These are phyloP conservation scores for Ennomos fuscantarius DNA, from an alignment of 2,888 invertebrate species.

Conservation along the genomic window DNA sequence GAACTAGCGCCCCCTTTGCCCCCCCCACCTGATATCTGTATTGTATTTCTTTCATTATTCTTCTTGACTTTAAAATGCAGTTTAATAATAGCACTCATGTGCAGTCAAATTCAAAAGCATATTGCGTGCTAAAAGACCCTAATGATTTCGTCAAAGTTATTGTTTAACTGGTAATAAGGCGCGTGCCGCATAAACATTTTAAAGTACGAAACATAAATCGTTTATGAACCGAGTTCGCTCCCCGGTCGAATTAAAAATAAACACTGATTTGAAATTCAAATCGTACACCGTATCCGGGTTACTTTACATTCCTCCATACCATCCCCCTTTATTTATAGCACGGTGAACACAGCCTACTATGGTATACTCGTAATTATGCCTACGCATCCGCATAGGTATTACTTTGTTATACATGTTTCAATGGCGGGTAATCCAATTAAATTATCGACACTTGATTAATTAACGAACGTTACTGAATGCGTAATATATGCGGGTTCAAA, in stretches of 20 bases:
- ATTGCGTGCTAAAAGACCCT: no score
- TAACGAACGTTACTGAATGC: conserved; percentile 12
- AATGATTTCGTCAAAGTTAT: no score
- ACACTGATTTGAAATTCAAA: conserved; percentile 30
- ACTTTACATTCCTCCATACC: conserved; percentile 1
- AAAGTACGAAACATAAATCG: conserved; percentile 5
- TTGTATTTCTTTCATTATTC: no score
- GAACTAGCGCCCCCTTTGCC: no score
- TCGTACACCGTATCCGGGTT: conserved; percentile 19
- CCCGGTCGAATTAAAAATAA: conserved; percentile 24
- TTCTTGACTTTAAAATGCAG: no score
- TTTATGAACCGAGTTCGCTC: conserved; percentile 6
- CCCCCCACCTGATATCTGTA: no score
- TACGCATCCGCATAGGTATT: no score
- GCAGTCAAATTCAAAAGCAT: no score
- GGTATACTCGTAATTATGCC: no score
- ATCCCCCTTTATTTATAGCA: conserved; percentile 22
- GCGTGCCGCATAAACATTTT: not conserved
- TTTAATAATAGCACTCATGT: no score
- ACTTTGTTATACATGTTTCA: not conserved
- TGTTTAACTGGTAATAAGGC: no score
- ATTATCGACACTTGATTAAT: conserved; percentile 26
- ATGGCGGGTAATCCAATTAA: conserved; percentile 12
- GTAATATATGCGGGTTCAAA: no score
- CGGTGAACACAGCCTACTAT: conserved; percentile 13